Percentiles rank a stretch among this genome's conserved stretches.
phyloP scores from a whole-genome alignment of 2,113 vertebrate genomes.

The Phoxinus phoxinus region DNA sequence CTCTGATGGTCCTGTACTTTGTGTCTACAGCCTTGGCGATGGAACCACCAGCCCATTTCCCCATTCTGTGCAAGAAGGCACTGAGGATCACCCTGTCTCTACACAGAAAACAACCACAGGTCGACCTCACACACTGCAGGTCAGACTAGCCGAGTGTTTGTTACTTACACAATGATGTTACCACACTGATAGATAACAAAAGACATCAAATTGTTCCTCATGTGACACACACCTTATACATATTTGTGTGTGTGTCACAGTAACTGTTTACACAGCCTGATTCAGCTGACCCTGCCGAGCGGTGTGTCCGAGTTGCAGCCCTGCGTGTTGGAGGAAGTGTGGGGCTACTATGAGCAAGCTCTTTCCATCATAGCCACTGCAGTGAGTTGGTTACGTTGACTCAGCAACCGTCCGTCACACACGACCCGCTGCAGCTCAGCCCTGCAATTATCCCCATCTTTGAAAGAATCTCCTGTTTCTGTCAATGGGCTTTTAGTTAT shows the following conservation, averaged over 20 bases:
- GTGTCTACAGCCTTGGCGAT: conserved; percentile 82
- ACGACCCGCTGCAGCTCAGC: conserved; percentile 56
- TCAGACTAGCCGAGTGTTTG: conserved; percentile 58
- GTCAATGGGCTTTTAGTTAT: conserved; percentile 77
- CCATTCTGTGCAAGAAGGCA: conserved; percentile 84
- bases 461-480: conserved; percentile 68
- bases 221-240: conserved; percentile 17
- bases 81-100: conserved; percentile 82
- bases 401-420: conserved; percentile 66
- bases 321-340: conserved; percentile 81
- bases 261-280: conserved; percentile 85
- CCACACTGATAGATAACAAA: background rate
- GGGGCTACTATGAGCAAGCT: conserved; percentile 86
- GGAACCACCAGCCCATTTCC: conserved; percentile 87
- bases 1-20: background rate
- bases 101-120: conserved; percentile 75
- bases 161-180: background rate
- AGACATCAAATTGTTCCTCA: background rate
- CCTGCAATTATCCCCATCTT: conserved; percentile 73
- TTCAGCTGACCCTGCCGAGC: conserved; percentile 83
- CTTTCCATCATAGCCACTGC: conserved; percentile 76
- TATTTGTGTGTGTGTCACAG: conserved; percentile 67
- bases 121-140: conserved; percentile 83
- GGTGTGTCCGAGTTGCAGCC: conserved; percentile 76
- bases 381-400: conserved; percentile 75